Evolutionary conservation across 2,797 vertebrate species (phyloP).

Genomic region (Gymnopithys bicolor): DNA sequence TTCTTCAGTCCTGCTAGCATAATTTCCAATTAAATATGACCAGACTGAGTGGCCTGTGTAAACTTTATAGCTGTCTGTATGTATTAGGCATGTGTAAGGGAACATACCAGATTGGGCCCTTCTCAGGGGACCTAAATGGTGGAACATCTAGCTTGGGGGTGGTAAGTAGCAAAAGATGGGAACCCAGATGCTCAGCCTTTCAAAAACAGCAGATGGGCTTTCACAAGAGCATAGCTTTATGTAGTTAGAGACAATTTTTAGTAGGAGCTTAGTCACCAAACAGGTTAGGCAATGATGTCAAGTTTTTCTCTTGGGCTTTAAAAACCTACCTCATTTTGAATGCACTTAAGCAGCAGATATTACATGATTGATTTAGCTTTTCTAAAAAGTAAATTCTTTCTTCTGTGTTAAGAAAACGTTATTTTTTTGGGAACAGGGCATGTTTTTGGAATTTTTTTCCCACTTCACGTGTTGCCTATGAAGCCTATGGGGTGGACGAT

Average conservation of each 20-base stretch:
- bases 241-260: background rate
- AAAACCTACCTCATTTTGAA: background rate
- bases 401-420: background rate
- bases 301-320: background rate
- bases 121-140: background rate
- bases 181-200: background rate
- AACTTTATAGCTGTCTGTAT: background rate
- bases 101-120: background rate
- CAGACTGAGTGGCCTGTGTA: background rate
- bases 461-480: background rate
- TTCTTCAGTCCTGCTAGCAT: background rate
- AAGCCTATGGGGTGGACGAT: background rate
- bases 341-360: background rate
- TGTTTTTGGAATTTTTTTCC: background rate
- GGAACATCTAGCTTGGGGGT: background rate
- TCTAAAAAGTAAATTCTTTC: background rate
- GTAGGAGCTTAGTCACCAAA: background rate
- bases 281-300: background rate
- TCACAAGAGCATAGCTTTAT: background rate
- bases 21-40: background rate
- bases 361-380: background rate
- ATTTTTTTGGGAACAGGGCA: background rate
- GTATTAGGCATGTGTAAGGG: background rate
- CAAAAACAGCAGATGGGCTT: background rate
- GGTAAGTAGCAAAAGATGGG: background rate